Evolutionary conservation across 2,113 vertebrate genomes (phyloP).

Genomic region (Macheiramphus alcinus): DNA sequence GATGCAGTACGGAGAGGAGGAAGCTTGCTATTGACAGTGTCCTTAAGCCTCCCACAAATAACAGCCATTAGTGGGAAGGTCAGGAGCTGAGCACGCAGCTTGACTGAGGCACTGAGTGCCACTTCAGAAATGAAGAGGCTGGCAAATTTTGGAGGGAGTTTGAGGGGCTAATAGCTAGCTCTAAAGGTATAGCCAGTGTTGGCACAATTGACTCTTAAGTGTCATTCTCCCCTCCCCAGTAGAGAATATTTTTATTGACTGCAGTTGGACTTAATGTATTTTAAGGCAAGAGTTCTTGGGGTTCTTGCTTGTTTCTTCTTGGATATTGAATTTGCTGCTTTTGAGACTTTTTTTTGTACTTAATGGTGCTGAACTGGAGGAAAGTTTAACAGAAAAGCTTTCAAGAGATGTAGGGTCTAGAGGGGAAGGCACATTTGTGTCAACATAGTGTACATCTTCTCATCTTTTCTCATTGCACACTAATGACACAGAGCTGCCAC

Average conservation of each 20-base stretch:
- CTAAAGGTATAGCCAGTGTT: constrained; percentile 81
- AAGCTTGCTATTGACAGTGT: constrained; percentile 89
- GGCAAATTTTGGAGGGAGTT: constrained; percentile 88
- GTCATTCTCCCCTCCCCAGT: constrained; percentile 50
- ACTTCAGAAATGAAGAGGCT: constrained; percentile 94
- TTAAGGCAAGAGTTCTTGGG: constrained; percentile 77
- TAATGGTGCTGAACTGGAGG: constrained; percentile 80
- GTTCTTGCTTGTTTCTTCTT: constrained; percentile 75
- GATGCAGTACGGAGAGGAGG: constrained; percentile 75
- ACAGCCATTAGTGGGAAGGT: constrained; percentile 95
- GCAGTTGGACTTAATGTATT: constrained; percentile 83
- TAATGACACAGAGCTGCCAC: constrained; percentile 84
- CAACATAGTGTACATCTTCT: constrained; percentile 83
- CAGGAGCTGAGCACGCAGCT: constrained; percentile 92
- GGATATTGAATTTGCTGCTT: constrained; percentile 82
- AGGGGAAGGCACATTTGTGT: constrained; percentile 81
- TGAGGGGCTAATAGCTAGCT: constrained; percentile 80
- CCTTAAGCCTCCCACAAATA: constrained; percentile 95
- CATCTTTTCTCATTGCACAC: constrained; percentile 88
- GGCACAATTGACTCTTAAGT: constrained; percentile 76
- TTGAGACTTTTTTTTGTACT: constrained; percentile 77
- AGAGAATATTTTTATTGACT: constrained; percentile 80
- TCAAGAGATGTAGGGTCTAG: constrained; percentile 81
- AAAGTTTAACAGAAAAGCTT: constrained; percentile 86
- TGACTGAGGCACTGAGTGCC: constrained; percentile 92